A percentile compares a stretch with the other conserved stretches of the same genome.
These are phyloP conservation scores for Penaeus vannamei DNA, from an alignment of 1,140 invertebrate species.

Conservation along the genomic window DNA sequence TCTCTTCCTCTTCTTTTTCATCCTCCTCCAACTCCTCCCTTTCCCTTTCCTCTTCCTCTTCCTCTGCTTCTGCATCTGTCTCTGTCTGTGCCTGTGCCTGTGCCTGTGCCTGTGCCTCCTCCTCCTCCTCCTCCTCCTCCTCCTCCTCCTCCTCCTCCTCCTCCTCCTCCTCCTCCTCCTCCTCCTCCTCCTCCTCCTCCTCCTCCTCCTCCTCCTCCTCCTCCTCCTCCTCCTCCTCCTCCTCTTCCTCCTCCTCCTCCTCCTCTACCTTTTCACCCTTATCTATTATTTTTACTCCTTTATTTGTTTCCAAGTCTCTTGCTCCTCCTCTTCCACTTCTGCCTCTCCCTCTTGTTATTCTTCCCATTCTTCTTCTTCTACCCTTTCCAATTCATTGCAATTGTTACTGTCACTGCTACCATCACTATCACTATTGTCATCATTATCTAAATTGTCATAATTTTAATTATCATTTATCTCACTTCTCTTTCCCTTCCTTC, in stretches of 20 bases:
- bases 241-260: neutral
- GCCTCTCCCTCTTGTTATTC: neutral
- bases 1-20: neutral
- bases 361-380: constrained; percentile 4
- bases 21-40: neutral
- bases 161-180: too few relatives aligned
- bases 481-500: too few relatives aligned
- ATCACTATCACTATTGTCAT: neutral
- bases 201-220: neutral
- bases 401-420: constrained; percentile 1
- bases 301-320: neutral
- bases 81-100: neutral
- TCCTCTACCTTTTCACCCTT: neutral
- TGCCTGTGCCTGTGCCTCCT: neutral
- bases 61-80: neutral
- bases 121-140: neutral
- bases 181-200: too few relatives aligned
- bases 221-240: neutral
- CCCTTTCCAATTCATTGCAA: constrained; percentile 1
- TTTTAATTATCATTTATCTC: neutral
- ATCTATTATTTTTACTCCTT: neutral
- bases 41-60: neutral
- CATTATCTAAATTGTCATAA: neutral
- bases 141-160: too few relatives aligned
- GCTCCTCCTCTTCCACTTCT: too few relatives aligned